Percentiles rank a stretch among this genome's conserved stretches.
Conservation (phyloP, 1,140 invertebrate genomes). For the Papilio machaon region DNA sequence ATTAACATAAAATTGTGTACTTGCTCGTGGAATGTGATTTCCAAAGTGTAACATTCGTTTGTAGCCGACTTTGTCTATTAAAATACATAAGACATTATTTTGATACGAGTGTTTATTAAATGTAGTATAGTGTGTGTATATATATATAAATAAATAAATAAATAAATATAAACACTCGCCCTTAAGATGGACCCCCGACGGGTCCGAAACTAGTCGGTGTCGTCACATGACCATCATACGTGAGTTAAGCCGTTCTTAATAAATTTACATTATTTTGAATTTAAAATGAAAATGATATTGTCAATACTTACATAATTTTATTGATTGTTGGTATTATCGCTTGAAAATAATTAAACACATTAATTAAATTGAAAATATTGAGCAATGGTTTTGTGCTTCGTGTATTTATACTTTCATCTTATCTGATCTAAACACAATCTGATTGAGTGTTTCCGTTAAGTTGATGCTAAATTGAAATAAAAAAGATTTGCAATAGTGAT, state of each 20-base stretch:
- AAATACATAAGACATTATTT: not conserved
- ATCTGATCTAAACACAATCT: conserved; percentile 27
- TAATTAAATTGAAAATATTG: not conserved
- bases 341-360: conserved; percentile 1
- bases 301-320: conserved; percentile 11
- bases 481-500: conserved; percentile 11
- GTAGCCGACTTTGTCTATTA: too few species aligned
- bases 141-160: too few species aligned
- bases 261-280: conserved; percentile 10
- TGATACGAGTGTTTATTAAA: too few species aligned
- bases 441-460: not conserved
- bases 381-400: not conserved
- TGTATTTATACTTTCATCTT: conserved; percentile 13
- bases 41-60: too few species aligned
- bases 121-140: too few species aligned
- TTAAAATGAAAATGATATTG: not conserved
- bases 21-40: too few species aligned
- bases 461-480: conserved; percentile 5
- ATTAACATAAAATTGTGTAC: too few species aligned
- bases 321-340: conserved; percentile 6
- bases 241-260: too few species aligned
- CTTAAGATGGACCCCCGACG: too few species aligned
- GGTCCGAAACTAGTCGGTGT: too few species aligned
- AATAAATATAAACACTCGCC: too few species aligned
- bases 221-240: too few species aligned